Evolutionary conservation across 30 jellyfish, hydroid and myxozoan species (phyloP), one percentile per base, ranked within the genome.

Genomic region (Mastigias papua): DNA sequence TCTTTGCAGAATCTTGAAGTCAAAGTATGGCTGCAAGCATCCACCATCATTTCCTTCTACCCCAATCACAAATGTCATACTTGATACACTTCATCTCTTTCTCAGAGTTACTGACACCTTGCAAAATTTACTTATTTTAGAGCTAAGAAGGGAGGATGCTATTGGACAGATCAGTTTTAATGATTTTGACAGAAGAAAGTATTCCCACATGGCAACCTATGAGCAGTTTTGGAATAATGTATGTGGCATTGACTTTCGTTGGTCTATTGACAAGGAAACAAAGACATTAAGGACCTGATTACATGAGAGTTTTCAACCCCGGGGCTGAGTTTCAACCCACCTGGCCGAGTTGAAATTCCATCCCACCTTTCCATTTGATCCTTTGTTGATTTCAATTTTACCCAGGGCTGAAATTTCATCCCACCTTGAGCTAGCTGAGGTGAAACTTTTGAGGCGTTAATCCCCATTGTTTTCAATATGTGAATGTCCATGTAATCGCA

Each of bases 401-500:
- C 16, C 22, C 22, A 62, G 28, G n/a, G n/a, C n/a, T n/a, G n/a
- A n/a, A n/a, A n/a, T n/a, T n/a, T n/a, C n/a, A n/a, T n/a, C n/a
- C n/a, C n/a, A n/a, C n/a, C n/a, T n/a, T n/a, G n/a, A n/a, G n/a
- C n/a, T n/a, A n/a, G n/a, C n/a, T n/a, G n/a, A 68, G 25, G 80
- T 11, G 80, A 28, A 32, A 25, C 29, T 1, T 26, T 68, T n/a
- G 8, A 8, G 57, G 54, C 17, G 51, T 68, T 1, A n/a, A n/a
- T 57, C 10, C 25, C 73, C 73, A 10, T 54, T 54, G 80, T 31
- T 3, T 8, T 6, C 80, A 54, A 54, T 54, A 54, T 68, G 80
- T 8, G 51, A 68, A 20, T 25, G 25, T 10, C 22, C 60, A 46
- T 16, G 16, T 46, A 0, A 32, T 26, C 60, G 26, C 57, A 32